These are phyloP conservation scores for Zhengitettix transpicula DNA, from an alignment of 2,888 invertebrate genomes.

Conservation along the genomic window DNA sequence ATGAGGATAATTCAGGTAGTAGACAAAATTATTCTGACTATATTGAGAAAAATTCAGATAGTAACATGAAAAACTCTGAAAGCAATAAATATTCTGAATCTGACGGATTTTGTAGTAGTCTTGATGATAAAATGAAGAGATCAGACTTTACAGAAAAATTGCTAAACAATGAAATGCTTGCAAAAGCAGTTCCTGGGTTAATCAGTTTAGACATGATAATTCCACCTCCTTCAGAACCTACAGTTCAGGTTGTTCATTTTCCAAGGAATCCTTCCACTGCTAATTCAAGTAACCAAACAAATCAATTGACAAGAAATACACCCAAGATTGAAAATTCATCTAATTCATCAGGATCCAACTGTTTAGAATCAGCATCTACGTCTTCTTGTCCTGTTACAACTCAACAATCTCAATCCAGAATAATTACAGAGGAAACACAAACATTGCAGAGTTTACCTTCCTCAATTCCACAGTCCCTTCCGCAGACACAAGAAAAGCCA, in stretches of 20 bases:
- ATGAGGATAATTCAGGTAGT: too few relatives aligned
- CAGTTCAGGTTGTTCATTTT: conserved; percentile 43
- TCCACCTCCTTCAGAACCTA: conserved; percentile 29
- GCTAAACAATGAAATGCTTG: conserved; percentile 22
- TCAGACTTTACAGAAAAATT: too few relatives aligned
- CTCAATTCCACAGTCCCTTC: background rate
- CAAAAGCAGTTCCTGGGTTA: conserved; percentile 36
- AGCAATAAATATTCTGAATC: background rate
- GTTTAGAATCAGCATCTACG: background rate
- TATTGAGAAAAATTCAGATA: too few relatives aligned
- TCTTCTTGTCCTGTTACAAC: background rate
- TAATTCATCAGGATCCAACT: background rate
- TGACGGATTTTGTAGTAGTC: too few relatives aligned
- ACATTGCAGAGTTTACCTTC: background rate
- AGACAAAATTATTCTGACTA: too few relatives aligned
- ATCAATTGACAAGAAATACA: background rate
- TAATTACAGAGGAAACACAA: background rate
- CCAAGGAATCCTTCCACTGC: conserved; percentile 21
- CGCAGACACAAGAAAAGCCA: background rate
- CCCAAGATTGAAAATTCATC: background rate
- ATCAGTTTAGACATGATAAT: conserved; percentile 40
- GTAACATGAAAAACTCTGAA: background rate
- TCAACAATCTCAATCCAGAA: background rate
- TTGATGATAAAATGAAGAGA: too few relatives aligned
- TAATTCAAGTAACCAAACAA: background rate